Evolutionary conservation across 2,888 invertebrate species (phyloP).

Genomic region (Ectemnius lituratus): DNA sequence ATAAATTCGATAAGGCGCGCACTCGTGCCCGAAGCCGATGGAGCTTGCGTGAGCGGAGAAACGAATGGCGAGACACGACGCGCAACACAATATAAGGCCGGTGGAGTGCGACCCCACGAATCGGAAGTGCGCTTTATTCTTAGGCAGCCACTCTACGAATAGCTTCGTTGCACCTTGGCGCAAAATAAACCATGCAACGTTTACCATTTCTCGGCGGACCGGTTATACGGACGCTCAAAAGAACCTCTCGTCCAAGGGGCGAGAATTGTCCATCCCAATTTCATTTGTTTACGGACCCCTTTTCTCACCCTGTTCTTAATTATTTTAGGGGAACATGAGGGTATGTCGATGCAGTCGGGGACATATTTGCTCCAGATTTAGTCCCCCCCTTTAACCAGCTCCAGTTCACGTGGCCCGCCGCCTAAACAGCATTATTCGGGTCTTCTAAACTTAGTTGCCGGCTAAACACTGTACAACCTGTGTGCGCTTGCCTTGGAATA

Average conservation of each 20-base stretch:
- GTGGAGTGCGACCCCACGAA: constrained; percentile 17
- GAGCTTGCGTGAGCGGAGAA: not conserved
- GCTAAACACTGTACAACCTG: not conserved
- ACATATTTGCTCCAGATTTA: not conserved
- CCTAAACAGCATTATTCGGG: not conserved
- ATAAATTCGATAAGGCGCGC: constrained; percentile 36
- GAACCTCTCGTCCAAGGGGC: not conserved
- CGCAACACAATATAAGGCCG: constrained; percentile 25
- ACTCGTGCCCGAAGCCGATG: not conserved
- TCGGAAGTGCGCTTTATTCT: constrained; percentile 53
- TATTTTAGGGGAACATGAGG: not conserved
- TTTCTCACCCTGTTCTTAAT: not conserved
- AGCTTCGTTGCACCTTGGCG: constrained; percentile 48
- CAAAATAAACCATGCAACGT: constrained; percentile 42
- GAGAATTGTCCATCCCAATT: not conserved
- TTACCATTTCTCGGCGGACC: constrained; percentile 38
- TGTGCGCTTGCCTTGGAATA: not conserved
- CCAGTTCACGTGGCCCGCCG: not conserved
- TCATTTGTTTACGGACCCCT: not conserved
- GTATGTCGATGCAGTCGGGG: not conserved
- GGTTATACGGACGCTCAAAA: not conserved
- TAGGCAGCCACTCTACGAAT: constrained; percentile 49
- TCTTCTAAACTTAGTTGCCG: not conserved
- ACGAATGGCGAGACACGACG: constrained; percentile 5
- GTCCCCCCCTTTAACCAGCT: not conserved